Base-by-base conservation (phyloP, 64 coral and sea anemone genomes). In the Pachyseris speciosa region DNA sequence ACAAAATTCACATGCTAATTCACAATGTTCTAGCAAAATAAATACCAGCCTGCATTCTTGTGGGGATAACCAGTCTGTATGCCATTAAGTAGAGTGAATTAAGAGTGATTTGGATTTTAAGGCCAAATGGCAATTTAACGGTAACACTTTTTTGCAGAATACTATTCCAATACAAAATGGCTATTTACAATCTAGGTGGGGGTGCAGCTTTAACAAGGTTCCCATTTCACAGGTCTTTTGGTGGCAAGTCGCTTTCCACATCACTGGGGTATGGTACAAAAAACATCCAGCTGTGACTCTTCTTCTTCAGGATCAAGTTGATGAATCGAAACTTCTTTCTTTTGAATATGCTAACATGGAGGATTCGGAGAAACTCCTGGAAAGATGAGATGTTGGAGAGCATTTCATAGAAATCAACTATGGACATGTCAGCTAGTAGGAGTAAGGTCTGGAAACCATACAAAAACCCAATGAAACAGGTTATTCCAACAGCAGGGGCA, bases 381-480 rank as follows among this genome's bases (percentile, higher is more conserved):
- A 97, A 87, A 36, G 95, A 97, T 49, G 73, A 76, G 13, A 86
- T 72, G 47, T 92, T 93, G 25, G 91, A 87, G 66, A 93, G 73
- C n/a, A 45, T 64, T 13, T 97, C 91, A 36, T 97, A 97, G 85
- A 97, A 97, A 97, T 97, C 95, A 30, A 97, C 95, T n/a, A 97
- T 85, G 2, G 95, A 97, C 74, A 97, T 81, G 44, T 97, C 95
- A 37, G 88, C 42, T 24, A 89, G 57, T 39, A 97, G 80, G 17
- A 97, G 95, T 1, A 83, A 78, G 6, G 95, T 75, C 19, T 97
- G 95, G 40, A 97, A 97, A 16, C 72, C 57, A 75, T 93, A 97
- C 5, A 97, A 55, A 51, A 85, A 16, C 1, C 67, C 90, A 69
- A 97, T 89, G 31, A 97, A 97, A 10, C 84, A 30, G 9, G 55